Evolutionary conservation across 30 jellyfish, hydroid and myxozoan genomes (phyloP), one percentile per base, ranked within the genome.

Genomic region (Sanderia malayensis): DNA sequence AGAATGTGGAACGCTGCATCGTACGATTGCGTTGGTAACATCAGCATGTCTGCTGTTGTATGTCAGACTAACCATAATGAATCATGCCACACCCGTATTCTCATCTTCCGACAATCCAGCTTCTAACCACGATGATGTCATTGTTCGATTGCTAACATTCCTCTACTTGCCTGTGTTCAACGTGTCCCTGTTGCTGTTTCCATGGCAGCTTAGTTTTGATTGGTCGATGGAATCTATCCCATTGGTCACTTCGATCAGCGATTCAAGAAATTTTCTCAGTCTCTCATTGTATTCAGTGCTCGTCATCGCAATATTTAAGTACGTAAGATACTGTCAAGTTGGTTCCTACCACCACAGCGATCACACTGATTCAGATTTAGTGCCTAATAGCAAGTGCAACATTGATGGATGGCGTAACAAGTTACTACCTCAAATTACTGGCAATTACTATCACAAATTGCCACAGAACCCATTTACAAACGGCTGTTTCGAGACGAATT

Each of bases 181-280:
- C 45, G 31, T 89, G 13, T 75, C 70, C 34, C 70, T 89, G 73
- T 71, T 89, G 63, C 58, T 89, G 88, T 89, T 44, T 71, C 97
- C 97, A 20, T 73, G 94, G 85, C 88, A 76, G 69, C 83, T 89
- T 83, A 89, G 97, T 58, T 89, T 81, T 89, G 97, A 89, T 69
- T 89, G 93, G 94, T 89, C 97, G 53, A 89, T 89, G 95, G 89
- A 82, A 41, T 74, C 97, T 29, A 75, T 89, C n/a, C 95, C 95
- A 17, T 61, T 89, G 49, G 72, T 89, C 9, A 74, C 52, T 8
- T 23, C 78, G 8, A 11, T 89, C 74, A 18, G 44, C 18, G 88
- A 81, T 47, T 3, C 59, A 1, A 77, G 93, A 65, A 89, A 82
- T 72, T 7, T 74, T 0, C 70, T 46, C 6, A 73, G 89, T 23